Percentiles rank a stretch among this genome's conserved stretches.
These are phyloP conservation scores for Dynastes maya DNA, from an alignment of 2,888 invertebrate genomes.

Conservation along the genomic window DNA sequence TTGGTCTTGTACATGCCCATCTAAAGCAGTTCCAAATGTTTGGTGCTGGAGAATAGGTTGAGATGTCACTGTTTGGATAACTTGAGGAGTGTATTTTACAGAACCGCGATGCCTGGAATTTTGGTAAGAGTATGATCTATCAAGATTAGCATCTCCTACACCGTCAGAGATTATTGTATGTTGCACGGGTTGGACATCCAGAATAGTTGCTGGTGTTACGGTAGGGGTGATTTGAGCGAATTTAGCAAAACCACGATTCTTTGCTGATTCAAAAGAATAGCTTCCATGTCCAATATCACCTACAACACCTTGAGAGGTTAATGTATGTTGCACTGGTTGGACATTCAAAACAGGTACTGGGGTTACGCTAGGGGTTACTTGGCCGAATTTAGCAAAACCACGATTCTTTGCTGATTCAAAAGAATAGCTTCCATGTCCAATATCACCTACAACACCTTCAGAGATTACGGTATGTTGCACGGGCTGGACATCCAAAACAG, in stretches of 20 bases:
- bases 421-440: not conserved
- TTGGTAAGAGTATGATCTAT: not conserved
- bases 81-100: slow-evolving; percentile 3
- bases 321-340: slow-evolving; percentile 14
- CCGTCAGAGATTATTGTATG: slow-evolving; percentile 5
- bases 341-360: not conserved
- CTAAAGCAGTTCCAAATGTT: not conserved
- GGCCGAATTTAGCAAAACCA: not conserved
- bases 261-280: not conserved
- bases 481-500: not conserved
- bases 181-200: slow-evolving; percentile 20
- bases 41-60: slow-evolving; percentile 1
- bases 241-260: not conserved
- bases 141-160: not conserved
- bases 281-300: too few relatives aligned
- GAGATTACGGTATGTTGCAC: slow-evolving; percentile 20
- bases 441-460: not conserved
- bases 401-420: not conserved
- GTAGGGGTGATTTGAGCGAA: not conserved
- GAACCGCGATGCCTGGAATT: not conserved
- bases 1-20: not conserved
- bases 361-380: not conserved
- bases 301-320: not conserved
- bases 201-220: not conserved
- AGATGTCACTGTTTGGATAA: not conserved